Percentiles rank a stretch among this genome's conserved stretches.
phyloP scores from a whole-genome alignment of 2,113 vertebrate genomes.

The Gobio gobio region DNA sequence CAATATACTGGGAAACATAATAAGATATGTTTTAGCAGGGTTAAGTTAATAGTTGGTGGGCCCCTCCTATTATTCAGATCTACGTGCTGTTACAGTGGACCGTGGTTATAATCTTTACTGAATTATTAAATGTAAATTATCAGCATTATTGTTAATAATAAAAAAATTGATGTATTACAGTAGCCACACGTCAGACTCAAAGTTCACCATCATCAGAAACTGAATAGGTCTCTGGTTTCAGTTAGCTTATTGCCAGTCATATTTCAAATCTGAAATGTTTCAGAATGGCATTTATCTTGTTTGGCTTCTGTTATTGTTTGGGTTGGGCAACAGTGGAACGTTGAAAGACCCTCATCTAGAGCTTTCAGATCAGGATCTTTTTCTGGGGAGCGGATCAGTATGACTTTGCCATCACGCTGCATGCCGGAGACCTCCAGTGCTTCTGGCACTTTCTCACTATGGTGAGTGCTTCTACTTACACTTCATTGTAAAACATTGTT shows the following conservation, averaged over 20 bases:
- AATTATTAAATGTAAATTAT: no score
- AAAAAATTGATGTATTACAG: no score
- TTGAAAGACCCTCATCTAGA: constrained; percentile 59
- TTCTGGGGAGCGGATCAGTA: constrained; percentile 82
- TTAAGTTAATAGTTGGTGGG: no score
- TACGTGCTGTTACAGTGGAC: no score
- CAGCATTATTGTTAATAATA: no score
- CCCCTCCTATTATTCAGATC: no score
- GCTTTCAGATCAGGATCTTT: constrained; percentile 71
- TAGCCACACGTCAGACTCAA: constrained; percentile 20
- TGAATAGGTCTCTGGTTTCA: neutral
- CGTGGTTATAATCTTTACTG: no score
- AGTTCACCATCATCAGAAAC: constrained; percentile 50
- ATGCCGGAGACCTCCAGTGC: constrained; percentile 75
- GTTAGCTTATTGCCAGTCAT: neutral
- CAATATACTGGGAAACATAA: no score
- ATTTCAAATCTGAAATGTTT: constrained; percentile 27
- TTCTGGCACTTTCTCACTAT: constrained; percentile 90
- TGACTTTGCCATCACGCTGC: constrained; percentile 85
- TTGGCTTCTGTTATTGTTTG: constrained; percentile 61
- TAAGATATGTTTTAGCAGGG: no score
- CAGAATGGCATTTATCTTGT: constrained; percentile 25
- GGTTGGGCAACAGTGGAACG: constrained; percentile 60
- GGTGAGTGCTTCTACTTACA: constrained; percentile 87
- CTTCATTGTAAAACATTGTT: constrained; percentile 81